Conservation (phyloP, 2,888 invertebrate genomes). For the Sabellastarte sp. region DNA sequence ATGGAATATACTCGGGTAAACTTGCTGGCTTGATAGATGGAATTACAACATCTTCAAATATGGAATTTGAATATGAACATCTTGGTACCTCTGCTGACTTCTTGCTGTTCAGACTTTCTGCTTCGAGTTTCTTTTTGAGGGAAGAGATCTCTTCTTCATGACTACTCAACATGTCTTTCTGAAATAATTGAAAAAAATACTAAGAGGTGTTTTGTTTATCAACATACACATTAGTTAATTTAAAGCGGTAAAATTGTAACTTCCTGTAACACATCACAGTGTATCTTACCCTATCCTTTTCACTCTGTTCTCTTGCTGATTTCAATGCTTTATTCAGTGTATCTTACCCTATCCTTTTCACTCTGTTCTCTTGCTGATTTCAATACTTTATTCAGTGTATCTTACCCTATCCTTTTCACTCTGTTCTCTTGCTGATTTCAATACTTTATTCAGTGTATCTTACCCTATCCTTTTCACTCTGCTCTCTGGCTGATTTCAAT, state of each 20-base stretch:
- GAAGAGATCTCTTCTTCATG: background rate
- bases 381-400: conserved; percentile 42
- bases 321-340: conserved; percentile 35
- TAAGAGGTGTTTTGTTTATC: too few relatives aligned
- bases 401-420: conserved; percentile 41
- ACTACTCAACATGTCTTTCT: background rate
- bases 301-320: conserved; percentile 36
- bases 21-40: too few relatives aligned
- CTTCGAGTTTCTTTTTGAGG: background rate
- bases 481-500: conserved; percentile 37
- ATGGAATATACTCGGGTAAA: too few relatives aligned
- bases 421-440: conserved; percentile 38
- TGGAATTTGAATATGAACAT: too few relatives aligned
- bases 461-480: conserved; percentile 40
- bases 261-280: background rate
- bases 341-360: conserved; percentile 37
- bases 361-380: conserved; percentile 38
- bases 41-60: too few relatives aligned
- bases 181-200: too few relatives aligned
- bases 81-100: background rate
- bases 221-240: too few relatives aligned
- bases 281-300: conserved; percentile 36
- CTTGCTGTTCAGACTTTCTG: background rate
- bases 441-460: conserved; percentile 39
- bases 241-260: too few relatives aligned